Evolutionary conservation across 2,888 invertebrate genomes (phyloP).

Genomic region (Brachypterus glaber): DNA sequence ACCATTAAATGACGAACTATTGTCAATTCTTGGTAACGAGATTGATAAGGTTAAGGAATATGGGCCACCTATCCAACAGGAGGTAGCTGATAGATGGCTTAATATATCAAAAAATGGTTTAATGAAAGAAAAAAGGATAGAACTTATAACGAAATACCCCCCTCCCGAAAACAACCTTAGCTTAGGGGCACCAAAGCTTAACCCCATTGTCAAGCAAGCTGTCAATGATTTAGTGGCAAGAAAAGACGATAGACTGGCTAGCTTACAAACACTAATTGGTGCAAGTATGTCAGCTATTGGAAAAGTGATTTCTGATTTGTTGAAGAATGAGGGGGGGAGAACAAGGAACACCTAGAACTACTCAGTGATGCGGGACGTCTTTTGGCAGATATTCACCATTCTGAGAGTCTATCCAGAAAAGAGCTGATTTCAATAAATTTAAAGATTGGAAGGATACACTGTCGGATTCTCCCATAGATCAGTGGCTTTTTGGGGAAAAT

Average conservation of each 20-base stretch:
- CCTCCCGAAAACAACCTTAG: slow-evolving; percentile 1
- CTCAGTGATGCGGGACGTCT: slow-evolving; percentile 8
- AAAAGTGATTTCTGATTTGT: not conserved
- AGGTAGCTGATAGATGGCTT: slow-evolving; percentile 5
- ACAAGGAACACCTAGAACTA: not conserved
- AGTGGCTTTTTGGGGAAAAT: not conserved
- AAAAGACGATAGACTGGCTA: slow-evolving; percentile 4
- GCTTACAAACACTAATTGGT: slow-evolving; percentile 5
- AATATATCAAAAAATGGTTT: slow-evolving; percentile 6
- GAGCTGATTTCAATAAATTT: not conserved
- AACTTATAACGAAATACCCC: slow-evolving; percentile 8
- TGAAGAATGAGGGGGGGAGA: slow-evolving; percentile 3
- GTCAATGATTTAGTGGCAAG: not conserved
- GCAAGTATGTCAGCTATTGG: slow-evolving; percentile 10
- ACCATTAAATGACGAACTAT: too few species aligned
- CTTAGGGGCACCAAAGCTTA: slow-evolving; percentile 5
- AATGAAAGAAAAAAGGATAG: not conserved
- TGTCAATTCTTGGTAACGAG: too few species aligned
- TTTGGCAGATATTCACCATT: slow-evolving; percentile 6
- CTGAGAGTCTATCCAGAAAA: slow-evolving; percentile 6
- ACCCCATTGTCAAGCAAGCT: slow-evolving; percentile 6
- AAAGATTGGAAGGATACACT: not conserved
- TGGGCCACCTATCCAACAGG: slow-evolving; percentile 3
- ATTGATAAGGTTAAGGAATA: too few species aligned
- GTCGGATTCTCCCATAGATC: not conserved